These are phyloP conservation scores for Scolopax mira DNA, from an alignment of 2,113 vertebrate genomes.

Conservation along the genomic window DNA sequence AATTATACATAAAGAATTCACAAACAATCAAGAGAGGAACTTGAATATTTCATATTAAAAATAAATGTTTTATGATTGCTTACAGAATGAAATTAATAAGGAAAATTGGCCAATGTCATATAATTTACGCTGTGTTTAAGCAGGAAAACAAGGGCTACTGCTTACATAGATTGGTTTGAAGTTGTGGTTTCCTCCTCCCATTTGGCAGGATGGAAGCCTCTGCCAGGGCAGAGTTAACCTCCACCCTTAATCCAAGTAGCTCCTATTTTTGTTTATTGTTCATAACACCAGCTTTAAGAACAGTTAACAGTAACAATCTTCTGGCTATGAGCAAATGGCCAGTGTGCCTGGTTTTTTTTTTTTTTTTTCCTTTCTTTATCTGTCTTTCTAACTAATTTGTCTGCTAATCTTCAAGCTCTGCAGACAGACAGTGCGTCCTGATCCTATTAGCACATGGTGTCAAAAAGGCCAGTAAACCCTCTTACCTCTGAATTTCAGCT, in stretches of 20 bases:
- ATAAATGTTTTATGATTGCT: constrained; percentile 24
- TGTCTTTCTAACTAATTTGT: not conserved
- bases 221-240: not conserved
- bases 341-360: not conserved
- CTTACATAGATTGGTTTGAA: not conserved
- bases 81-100: constrained; percentile 23
- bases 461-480: not conserved
- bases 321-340: not conserved
- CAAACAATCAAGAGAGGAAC: not conserved
- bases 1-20: constrained; percentile 31
- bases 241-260: not conserved
- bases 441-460: not conserved
- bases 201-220: not conserved
- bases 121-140: not conserved
- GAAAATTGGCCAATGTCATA: not conserved
- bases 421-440: not conserved
- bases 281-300: not conserved
- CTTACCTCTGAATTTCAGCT: not conserved
- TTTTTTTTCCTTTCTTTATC: not conserved
- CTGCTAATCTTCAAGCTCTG: not conserved
- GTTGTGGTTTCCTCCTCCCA: not conserved
- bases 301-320: not conserved
- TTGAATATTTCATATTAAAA: constrained; percentile 44
- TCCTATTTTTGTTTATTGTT: not conserved
- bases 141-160: not conserved